These are phyloP conservation scores for Brachionus paranguensis DNA, from an alignment of 1,140 invertebrate genomes.

Conservation along the genomic window DNA sequence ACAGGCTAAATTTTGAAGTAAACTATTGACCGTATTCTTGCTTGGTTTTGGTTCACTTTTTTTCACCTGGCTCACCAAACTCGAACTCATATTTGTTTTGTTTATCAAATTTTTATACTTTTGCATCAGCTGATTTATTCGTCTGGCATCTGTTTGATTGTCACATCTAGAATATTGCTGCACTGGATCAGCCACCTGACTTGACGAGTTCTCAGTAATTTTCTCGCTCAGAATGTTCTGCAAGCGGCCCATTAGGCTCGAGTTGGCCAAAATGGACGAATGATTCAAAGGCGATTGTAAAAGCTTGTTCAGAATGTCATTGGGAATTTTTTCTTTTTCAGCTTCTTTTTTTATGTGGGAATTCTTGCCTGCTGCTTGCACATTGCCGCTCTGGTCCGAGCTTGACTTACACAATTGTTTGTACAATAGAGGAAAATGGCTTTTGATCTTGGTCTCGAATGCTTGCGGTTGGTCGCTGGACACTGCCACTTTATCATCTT, in stretches of 20 bases:
- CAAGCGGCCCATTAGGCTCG: not conserved
- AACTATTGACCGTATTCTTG: constrained; percentile 27
- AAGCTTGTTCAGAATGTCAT: not conserved
- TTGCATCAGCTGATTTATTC: not conserved
- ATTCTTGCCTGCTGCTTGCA: not conserved
- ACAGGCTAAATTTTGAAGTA: not conserved
- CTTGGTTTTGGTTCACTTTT: not conserved
- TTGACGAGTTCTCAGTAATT: not conserved
- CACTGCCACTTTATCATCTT: not conserved
- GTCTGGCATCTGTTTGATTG: not conserved
- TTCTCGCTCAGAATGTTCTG: not conserved
- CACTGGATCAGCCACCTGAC: not conserved
- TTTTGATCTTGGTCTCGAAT: not conserved
- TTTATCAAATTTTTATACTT: constrained; percentile 37
- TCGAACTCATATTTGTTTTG: not conserved
- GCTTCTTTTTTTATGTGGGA: not conserved
- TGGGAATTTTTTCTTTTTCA: not conserved
- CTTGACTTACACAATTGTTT: constrained; percentile 26
- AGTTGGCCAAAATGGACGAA: not conserved
- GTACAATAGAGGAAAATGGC: constrained; percentile 16
- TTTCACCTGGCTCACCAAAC: not conserved
- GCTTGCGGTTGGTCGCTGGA: not conserved
- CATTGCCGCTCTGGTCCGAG: not conserved
- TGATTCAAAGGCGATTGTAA: not conserved
- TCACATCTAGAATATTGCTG: not conserved